A percentile compares a stretch with the other conserved stretches of the same genome.
Conservation (phyloP, 1,140 invertebrate species). For the Lysiphlebus fabarum region DNA sequence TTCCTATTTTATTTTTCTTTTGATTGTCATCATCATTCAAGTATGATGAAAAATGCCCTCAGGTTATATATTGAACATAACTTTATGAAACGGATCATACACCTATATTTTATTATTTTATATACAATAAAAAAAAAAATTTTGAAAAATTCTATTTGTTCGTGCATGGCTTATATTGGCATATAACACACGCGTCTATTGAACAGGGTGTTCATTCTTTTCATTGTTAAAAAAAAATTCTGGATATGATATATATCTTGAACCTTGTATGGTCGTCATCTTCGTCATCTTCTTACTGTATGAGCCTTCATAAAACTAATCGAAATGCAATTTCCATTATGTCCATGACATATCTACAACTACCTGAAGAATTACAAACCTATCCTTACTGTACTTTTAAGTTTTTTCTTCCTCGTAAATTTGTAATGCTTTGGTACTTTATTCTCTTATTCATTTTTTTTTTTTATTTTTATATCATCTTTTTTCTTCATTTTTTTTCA, state of each 20-base stretch:
- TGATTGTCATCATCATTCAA: too few relatives aligned
- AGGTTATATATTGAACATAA: too few relatives aligned
- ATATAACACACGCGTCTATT: background rate
- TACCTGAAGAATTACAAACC: slow-evolving; percentile 6
- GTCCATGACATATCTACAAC: slow-evolving; percentile 26
- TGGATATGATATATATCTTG: background rate
- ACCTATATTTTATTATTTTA: too few relatives aligned
- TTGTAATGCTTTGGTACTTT: too few relatives aligned
- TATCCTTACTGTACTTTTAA: slow-evolving; percentile 9
- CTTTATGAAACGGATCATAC: too few relatives aligned
- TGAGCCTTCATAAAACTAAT: slow-evolving; percentile 41
- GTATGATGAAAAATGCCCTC: too few relatives aligned
- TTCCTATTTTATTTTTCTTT: too few relatives aligned
- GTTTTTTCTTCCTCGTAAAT: slow-evolving; percentile 4
- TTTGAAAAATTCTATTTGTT: background rate
- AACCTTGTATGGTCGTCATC: background rate
- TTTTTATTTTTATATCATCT: too few relatives aligned
- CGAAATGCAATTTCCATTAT: slow-evolving; percentile 48
- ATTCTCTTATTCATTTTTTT: too few relatives aligned
- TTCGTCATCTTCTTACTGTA: background rate
- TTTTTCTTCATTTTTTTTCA: too few relatives aligned
- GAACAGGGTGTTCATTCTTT: background rate
- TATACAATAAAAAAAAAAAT: slow-evolving; percentile 3
- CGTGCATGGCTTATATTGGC: slow-evolving; percentile 15
- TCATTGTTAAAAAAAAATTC: slow-evolving; percentile 16